Evolutionary conservation across 2,113 vertebrate species (phyloP).

Genomic region (Xerus inauris): DNA sequence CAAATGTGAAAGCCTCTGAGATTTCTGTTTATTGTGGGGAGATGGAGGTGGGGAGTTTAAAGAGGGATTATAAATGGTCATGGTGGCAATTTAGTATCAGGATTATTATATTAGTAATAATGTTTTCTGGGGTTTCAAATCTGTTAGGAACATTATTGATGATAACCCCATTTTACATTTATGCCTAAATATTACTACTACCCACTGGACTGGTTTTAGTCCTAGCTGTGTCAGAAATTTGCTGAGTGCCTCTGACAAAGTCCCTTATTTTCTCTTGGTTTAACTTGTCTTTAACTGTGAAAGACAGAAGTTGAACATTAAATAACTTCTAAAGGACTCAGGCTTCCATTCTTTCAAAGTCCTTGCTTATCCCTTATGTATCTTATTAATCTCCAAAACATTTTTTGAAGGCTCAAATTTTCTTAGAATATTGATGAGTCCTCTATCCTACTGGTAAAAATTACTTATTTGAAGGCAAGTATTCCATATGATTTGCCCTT

Average conservation of each 20-base stretch:
- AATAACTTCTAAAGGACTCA: not conserved
- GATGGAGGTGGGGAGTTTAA: not conserved
- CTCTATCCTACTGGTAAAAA: not conserved
- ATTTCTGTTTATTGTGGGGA: not conserved
- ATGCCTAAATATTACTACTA: not conserved
- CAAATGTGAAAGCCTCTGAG: not conserved
- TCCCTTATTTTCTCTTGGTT: not conserved
- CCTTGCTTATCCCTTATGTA: not conserved
- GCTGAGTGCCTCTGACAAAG: not conserved
- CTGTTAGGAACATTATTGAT: not conserved
- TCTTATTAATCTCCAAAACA: conserved; percentile 25
- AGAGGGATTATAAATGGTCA: not conserved
- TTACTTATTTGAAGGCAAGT: conserved; percentile 33
- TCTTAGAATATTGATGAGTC: conserved; percentile 10
- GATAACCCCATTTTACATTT: not conserved
- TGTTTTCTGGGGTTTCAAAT: not conserved
- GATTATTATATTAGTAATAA: conserved; percentile 15
- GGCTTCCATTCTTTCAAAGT: not conserved
- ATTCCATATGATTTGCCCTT: not conserved
- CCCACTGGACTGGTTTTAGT: not conserved
- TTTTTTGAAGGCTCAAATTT: not conserved
- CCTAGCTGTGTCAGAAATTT: conserved; percentile 2
- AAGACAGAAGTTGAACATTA: conserved; percentile 2
- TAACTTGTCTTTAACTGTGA: not conserved
- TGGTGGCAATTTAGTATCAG: not conserved